Conservation (phyloP, 23 tunicate genomes). For the Halocynthia aurantium region DNA sequence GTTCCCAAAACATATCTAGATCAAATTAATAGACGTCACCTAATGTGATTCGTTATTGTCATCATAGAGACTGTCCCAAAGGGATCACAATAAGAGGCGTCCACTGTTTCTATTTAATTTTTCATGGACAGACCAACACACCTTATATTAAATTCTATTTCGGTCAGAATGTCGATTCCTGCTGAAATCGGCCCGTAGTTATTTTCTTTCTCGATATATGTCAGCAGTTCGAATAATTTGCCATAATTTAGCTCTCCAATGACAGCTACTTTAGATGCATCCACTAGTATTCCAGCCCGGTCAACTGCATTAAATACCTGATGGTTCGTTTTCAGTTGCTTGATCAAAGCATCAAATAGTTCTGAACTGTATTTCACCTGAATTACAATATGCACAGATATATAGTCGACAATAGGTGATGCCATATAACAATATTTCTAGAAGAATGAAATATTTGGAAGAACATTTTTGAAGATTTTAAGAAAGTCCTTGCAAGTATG, state of each 20-base stretch:
- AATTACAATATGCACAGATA: background rate
- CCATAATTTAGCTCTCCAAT: slow-evolving; percentile 34
- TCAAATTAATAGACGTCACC: too few relatives aligned
- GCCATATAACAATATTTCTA: too few relatives aligned
- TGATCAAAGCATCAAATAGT: slow-evolving; percentile 26
- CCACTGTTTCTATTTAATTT: background rate
- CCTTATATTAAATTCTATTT: background rate
- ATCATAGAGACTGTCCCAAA: too few relatives aligned
- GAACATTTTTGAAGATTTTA: too few relatives aligned
- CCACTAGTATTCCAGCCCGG: slow-evolving; percentile 38
- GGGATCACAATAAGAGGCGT: too few relatives aligned
- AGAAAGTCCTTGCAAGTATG: too few relatives aligned
- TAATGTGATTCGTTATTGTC: too few relatives aligned
- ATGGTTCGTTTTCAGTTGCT: slow-evolving; percentile 34
- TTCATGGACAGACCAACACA: background rate
- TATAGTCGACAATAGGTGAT: too few relatives aligned
- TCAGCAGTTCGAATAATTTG: slow-evolving; percentile 28
- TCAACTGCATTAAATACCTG: slow-evolving; percentile 29
- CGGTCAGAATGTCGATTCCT: background rate
- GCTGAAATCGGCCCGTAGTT: slow-evolving; percentile 23
- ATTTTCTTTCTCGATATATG: slow-evolving; percentile 44
- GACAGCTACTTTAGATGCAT: slow-evolving; percentile 42
- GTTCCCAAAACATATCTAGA: too few relatives aligned
- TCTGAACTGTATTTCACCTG: slow-evolving; percentile 55
- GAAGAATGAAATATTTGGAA: too few relatives aligned